These are phyloP conservation scores for Cheiracanthium punctorium DNA, from an alignment of 2,888 invertebrate species.

Conservation along the genomic window DNA sequence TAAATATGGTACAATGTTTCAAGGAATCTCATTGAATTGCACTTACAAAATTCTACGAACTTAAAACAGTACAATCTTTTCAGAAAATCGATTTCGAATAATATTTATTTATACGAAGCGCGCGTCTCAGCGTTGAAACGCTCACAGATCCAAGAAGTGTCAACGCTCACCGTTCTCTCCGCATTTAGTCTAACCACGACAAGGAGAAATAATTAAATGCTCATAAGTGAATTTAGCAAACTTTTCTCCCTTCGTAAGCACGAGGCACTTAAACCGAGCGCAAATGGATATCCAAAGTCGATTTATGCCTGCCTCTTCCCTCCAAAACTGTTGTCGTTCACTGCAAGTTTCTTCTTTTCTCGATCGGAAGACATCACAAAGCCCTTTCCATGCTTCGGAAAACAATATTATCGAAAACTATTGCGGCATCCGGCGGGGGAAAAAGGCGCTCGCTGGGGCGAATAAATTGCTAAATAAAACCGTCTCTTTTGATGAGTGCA, in stretches of 20 bases:
- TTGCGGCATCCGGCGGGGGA: constrained; percentile 29
- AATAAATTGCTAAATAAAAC: constrained; percentile 49
- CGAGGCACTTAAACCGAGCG: not conserved
- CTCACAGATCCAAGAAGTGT: not conserved
- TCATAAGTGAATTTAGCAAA: constrained; percentile 1
- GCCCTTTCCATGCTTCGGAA: constrained; percentile 51
- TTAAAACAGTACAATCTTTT: no score
- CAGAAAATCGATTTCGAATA: no score
- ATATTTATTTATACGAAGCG: no score
- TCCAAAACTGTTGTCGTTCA: not conserved
- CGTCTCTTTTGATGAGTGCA: constrained; percentile 30
- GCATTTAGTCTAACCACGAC: not conserved
- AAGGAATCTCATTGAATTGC: no score
- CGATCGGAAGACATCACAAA: not conserved
- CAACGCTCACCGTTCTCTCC: not conserved
- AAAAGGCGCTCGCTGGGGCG: constrained; percentile 27
- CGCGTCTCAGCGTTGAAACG: no score
- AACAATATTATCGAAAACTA: constrained; percentile 64
- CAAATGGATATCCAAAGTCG: not conserved
- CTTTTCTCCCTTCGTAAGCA: not conserved
- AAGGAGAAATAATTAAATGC: not conserved
- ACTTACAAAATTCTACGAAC: no score
- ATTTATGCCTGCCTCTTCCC: no score
- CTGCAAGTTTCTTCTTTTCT: not conserved
- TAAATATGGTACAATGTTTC: no score